Evolutionary conservation across 2,113 vertebrate genomes (phyloP).

Genomic region (Rynchops niger): DNA sequence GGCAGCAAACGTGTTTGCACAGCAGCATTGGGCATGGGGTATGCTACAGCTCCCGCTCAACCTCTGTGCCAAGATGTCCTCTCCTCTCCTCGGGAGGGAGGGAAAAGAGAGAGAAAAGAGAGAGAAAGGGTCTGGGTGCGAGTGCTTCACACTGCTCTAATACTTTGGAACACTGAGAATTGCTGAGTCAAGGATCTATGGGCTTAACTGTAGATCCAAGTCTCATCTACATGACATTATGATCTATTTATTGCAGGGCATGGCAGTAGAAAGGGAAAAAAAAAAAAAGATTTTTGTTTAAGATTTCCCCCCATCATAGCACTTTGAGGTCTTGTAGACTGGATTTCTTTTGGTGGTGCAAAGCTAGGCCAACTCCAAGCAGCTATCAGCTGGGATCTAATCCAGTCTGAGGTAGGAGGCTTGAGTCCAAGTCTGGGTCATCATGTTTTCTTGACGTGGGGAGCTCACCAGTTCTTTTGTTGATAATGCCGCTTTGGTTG

Average conservation of each 20-base stretch:
- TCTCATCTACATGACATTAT: neutral
- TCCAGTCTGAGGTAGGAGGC: neutral
- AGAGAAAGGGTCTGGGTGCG: neutral
- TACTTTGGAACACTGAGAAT: neutral
- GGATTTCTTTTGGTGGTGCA: neutral
- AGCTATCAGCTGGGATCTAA: neutral
- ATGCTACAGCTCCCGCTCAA: neutral
- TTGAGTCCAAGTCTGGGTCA: neutral
- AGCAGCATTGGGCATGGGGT: neutral
- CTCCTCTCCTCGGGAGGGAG: neutral
- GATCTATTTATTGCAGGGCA: neutral
- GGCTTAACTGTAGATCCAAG: neutral
- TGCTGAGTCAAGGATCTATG: neutral
- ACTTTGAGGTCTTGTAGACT: neutral
- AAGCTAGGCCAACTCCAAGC: neutral
- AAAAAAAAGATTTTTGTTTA: fast-evolving
- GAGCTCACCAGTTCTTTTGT: neutral
- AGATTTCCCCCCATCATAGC: neutral
- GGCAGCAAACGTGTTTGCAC: neutral
- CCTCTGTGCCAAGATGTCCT: neutral
- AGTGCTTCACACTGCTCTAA: neutral
- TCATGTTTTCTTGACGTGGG: fast-evolving
- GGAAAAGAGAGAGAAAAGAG: neutral
- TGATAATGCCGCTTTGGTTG: neutral
- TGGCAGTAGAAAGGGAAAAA: neutral